Conservation (phyloP, 2,888 invertebrate genomes). For the Limnephilus lunatus region DNA sequence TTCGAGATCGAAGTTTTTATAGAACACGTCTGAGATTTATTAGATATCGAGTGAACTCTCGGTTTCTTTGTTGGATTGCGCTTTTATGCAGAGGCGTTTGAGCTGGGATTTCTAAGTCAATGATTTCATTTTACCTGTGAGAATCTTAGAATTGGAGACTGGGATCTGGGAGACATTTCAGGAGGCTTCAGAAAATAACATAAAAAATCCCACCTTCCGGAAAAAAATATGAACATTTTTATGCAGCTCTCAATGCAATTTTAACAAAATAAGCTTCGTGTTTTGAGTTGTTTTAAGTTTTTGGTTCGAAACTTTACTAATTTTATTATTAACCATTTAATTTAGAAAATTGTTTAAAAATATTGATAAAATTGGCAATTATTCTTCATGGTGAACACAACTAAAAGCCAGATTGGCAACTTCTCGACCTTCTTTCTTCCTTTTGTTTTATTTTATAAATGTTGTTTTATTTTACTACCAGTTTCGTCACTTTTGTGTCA, state of each 20-base stretch:
- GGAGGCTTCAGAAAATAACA: background rate
- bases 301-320: too few relatives aligned
- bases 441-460: too few relatives aligned
- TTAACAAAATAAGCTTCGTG: background rate
- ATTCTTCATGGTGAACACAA: background rate
- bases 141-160: background rate
- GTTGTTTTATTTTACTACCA: too few relatives aligned
- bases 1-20: constrained; percentile 13
- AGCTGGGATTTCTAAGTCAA: background rate
- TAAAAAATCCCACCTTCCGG: background rate
- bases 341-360: background rate
- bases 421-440: too few relatives aligned
- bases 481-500: too few relatives aligned
- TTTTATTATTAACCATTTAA: too few relatives aligned
- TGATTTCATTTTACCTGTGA: background rate
- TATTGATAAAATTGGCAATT: too few relatives aligned
- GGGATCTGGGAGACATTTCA: background rate
- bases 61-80: background rate
- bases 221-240: background rate
- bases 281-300: too few relatives aligned
- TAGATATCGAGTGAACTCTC: constrained; percentile 16
- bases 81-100: background rate
- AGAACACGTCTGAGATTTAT: constrained; percentile 35
- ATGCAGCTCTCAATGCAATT: background rate
- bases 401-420: background rate